Evolutionary conservation across 2,113 vertebrate genomes (phyloP).

Genomic region (Sylvietta virens): DNA sequence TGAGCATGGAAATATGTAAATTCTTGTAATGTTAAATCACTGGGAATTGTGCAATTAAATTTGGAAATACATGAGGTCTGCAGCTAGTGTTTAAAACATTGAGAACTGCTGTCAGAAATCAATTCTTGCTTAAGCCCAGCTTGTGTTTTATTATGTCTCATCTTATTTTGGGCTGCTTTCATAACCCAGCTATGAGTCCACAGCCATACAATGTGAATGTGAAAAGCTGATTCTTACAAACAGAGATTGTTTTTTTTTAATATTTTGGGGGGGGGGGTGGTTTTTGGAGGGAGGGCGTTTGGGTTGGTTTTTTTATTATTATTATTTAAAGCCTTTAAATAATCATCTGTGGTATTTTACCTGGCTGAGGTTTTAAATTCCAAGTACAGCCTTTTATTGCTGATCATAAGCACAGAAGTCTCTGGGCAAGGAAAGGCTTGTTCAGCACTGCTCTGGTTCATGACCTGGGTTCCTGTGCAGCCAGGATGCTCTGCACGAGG

Average conservation of each 20-base stretch:
- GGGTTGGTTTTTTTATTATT: neutral
- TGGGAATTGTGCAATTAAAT: neutral
- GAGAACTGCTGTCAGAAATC: neutral
- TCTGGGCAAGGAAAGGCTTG: neutral
- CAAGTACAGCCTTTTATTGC: conserved; percentile 19
- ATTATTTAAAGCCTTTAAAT: conserved; percentile 38
- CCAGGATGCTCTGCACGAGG: neutral
- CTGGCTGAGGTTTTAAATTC: conserved; percentile 13
- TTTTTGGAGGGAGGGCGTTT: too few relatives aligned
- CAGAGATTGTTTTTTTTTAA: neutral
- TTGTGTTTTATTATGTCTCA: conserved; percentile 19
- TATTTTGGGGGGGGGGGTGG: too few relatives aligned
- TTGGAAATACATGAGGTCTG: neutral
- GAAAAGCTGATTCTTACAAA: neutral
- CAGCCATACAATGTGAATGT: neutral
- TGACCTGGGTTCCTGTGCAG: neutral
- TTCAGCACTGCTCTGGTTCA: neutral
- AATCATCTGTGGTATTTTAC: conserved; percentile 45
- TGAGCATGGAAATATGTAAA: neutral
- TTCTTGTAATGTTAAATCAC: neutral
- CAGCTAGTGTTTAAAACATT: neutral
- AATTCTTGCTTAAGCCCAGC: neutral
- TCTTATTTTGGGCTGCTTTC: conserved; percentile 28
- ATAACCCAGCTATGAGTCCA: neutral
- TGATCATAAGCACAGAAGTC: conserved; percentile 27